Evolutionary conservation across 1,140 invertebrate genomes (phyloP).

Genomic region (Drosophila repleta): DNA sequence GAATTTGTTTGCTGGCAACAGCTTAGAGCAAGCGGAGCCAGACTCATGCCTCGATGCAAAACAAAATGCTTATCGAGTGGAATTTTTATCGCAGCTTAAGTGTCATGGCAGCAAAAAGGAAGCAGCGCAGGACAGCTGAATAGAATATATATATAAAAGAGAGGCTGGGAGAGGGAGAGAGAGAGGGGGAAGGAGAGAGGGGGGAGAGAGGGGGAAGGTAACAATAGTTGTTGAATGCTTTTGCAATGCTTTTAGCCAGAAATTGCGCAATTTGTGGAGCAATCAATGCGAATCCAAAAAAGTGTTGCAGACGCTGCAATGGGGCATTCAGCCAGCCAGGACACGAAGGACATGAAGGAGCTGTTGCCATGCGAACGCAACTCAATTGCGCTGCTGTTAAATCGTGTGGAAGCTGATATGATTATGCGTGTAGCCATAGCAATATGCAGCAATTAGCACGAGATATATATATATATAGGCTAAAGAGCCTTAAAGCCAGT

Average conservation of each 20-base stretch:
- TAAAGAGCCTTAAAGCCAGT: background rate
- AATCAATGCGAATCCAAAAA: constrained; percentile 78
- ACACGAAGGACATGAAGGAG: background rate
- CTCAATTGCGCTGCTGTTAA: constrained; percentile 73
- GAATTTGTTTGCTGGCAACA: constrained; percentile 47
- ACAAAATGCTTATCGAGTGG: constrained; percentile 75
- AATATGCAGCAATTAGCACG: constrained; percentile 57
- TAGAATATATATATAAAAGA: constrained; percentile 1
- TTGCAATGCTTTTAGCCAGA: constrained; percentile 63
- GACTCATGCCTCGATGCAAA: constrained; percentile 36
- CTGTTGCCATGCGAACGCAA: constrained; percentile 57
- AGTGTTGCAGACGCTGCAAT: constrained; percentile 44
- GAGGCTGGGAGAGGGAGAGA: background rate
- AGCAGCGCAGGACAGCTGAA: constrained; percentile 2
- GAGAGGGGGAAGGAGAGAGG: background rate
- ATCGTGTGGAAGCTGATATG: constrained; percentile 80
- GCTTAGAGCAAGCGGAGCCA: constrained; percentile 8
- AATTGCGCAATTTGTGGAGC: constrained; percentile 77
- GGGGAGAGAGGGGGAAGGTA: background rate
- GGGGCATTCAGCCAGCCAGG: constrained; percentile 5
- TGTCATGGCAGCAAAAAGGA: constrained; percentile 60
- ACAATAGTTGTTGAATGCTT: constrained; percentile 41
- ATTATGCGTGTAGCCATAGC: constrained; percentile 62
- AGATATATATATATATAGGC: background rate
- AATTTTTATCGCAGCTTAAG: constrained; percentile 78